Base-by-base conservation (phyloP, 1,140 invertebrate genomes). In the Nasonia longicornis region DNA sequence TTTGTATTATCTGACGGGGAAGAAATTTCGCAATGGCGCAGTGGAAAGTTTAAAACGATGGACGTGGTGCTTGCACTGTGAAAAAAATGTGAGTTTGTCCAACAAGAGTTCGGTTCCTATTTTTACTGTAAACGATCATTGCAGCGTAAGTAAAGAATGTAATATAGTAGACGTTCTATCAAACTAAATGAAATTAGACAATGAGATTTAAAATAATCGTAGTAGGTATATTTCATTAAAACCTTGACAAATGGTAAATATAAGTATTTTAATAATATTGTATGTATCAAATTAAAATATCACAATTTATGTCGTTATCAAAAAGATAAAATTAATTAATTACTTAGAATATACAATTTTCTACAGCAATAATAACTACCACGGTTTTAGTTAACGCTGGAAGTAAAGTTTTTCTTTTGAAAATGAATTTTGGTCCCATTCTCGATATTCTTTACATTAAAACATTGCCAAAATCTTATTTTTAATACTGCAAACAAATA, bases 241-340 rank as follows among this genome's bases (percentile, higher is more conserved):
- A 63, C 52, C 38, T 72, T n/a, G 70, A 76, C 14, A 75, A 72
- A n/a, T 72, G 72, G 45, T 77, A 77, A 81, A 81, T 81, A 77
- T 81, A 81, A 77, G 48, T 48, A 71, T 64, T 76, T 81, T 77
- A 71, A 71, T 81, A 77, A 35, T 35, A 35, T 66, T 81, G 77
- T 42, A 42, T 77, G 77, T 72, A 81, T 71, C 45, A 77, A 77
- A 77, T 71, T 64, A 81, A 81, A 77, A 77, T 77, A 81, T 81
- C 80, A 81, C 80, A 81, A 77, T 81, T 76, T 81, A 81, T 72
- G 4, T 70, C 14, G 63, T 77, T 77, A 81, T 81, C 67, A 81
- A 81, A 77, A 77, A 71, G 22, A 81, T 77, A 77, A 77, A 81
- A 81, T 78, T 72, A 81, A 63, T 81, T 76, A 70, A 26, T 58